Evolutionary conservation across 2,797 vertebrate genomes (phyloP), one percentile per base, ranked within the genome.

Genomic region (Tragelaphus eurycerus): DNA sequence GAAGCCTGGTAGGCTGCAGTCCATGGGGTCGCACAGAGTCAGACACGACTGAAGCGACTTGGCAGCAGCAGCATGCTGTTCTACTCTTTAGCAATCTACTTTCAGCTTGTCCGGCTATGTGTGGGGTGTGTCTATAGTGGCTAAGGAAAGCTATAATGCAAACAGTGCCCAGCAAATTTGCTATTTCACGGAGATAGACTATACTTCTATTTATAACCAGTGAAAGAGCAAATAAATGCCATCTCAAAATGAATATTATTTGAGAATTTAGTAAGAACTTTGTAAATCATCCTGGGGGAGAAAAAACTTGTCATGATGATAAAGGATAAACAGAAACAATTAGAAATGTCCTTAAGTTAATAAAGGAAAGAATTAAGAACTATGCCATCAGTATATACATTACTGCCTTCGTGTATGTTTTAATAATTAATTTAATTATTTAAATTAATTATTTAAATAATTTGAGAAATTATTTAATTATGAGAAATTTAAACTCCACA

Each of bases 211-310:
- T 74, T 52, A 59, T 67, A 95, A 67, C 55, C 38, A 88, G 34
- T 60, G 31, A 82, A 62, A 84, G 5, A 87, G 54, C 59, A 92
- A 93, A 95, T 54, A 96, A 91, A n/a, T 25, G 25, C 46, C 48
- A 78, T 10, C 64, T 48, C 38, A 25, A 97, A 94, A 83, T 67
- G 43, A 93, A 7, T 29, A 62, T 59, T 62, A 86, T 54, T 1
- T 90, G 54, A 97, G 67, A 92, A 88, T 88, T 52, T 64, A 86
- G 29, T 34, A 95, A 50, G 54, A 95, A 86, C 62, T 85, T 16
- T 76, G 54, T 50, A 93, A 94, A 74, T 90, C 78, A 85, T 74
- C 59, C 34, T 88, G 21, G 17, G 59, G 25, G n/a, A 95, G 64
- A 86, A 81, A 90, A 54, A 78, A 57, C 59, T 89, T 87, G 79